A percentile compares a stretch with the other conserved stretches of the same genome.
phyloP scores from a whole-genome alignment of 1,140 invertebrate genomes.

The Plodia interpunctella region DNA sequence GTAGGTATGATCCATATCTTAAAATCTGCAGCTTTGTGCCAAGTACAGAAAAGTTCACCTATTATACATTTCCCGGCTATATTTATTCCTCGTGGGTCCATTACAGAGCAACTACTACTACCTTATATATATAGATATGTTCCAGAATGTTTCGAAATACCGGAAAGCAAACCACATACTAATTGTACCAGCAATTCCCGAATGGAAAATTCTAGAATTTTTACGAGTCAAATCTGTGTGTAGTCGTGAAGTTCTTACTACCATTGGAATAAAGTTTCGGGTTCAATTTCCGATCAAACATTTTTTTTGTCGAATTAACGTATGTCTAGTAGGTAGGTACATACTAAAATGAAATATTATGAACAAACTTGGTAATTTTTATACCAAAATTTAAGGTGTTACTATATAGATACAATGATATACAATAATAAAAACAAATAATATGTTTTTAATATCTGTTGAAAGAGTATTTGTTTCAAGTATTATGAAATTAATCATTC shows the following conservation, averaged over 20 bases:
- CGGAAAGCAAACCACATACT: neutral
- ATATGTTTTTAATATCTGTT: too few species aligned
- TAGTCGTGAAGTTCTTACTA: neutral
- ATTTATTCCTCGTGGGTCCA: conserved; percentile 2
- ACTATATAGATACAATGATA: too few species aligned
- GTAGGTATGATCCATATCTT: neutral
- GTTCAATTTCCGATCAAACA: too few species aligned
- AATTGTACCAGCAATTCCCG: neutral
- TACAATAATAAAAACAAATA: too few species aligned
- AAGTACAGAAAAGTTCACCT: neutral
- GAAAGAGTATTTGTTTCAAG: too few species aligned
- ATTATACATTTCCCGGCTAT: neutral
- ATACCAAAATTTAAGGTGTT: too few species aligned
- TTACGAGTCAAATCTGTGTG: neutral
- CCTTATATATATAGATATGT: neutral
- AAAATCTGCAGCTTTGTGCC: neutral
- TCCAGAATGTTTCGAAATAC: neutral
- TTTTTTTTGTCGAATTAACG: too few species aligned
- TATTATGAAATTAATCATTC: too few species aligned
- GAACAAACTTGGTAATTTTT: too few species aligned
- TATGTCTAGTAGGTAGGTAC: too few species aligned
- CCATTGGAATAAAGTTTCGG: too few species aligned
- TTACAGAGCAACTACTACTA: neutral
- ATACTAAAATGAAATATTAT: too few species aligned
- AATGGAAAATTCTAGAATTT: conserved; percentile 1